A percentile compares a stretch with the other conserved stretches of the same genome.
Evolutionary conservation across 2,888 invertebrate genomes (phyloP).

Genomic region (Oxytorus armatus): DNA sequence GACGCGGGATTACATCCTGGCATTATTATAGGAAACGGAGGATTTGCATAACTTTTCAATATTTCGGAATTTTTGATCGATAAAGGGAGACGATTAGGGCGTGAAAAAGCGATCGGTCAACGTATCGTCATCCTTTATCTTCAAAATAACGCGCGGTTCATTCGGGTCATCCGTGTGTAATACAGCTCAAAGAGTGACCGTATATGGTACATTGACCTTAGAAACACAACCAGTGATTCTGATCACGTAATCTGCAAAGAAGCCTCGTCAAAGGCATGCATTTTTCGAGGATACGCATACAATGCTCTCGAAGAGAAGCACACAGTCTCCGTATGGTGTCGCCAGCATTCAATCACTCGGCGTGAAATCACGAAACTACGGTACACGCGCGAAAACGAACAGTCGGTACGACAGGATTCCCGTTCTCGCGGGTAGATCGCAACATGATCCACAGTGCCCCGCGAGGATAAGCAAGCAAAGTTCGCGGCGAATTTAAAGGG

Average conservation of each 20-base stretch:
- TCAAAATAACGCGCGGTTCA: too few species aligned
- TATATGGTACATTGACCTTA: neutral
- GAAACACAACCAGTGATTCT: neutral
- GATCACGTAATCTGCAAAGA: neutral
- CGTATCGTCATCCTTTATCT: too few species aligned
- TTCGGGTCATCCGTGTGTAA: too few species aligned
- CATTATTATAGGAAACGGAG: too few species aligned
- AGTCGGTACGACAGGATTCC: constrained; percentile 47
- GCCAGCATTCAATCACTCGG: constrained; percentile 21
- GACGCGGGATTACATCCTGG: too few species aligned
- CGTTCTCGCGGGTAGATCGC: constrained; percentile 20
- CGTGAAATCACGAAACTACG: constrained; percentile 15
- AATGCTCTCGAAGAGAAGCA: neutral
- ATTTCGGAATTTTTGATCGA: too few species aligned
- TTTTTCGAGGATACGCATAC: neutral
- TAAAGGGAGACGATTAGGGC: too few species aligned
- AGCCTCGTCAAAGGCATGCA: neutral
- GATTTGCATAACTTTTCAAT: too few species aligned
- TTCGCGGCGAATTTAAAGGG: neutral
- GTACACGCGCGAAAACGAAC: neutral
- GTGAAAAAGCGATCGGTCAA: too few species aligned
- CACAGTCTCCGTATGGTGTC: constrained; percentile 33
- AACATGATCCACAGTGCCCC: constrained; percentile 18
- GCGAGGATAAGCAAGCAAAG: neutral
- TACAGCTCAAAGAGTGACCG: neutral